Evolutionary conservation across 2,113 vertebrate species (phyloP), one percentile per base, ranked within the genome.

Genomic region (Trematocara marginatum): DNA sequence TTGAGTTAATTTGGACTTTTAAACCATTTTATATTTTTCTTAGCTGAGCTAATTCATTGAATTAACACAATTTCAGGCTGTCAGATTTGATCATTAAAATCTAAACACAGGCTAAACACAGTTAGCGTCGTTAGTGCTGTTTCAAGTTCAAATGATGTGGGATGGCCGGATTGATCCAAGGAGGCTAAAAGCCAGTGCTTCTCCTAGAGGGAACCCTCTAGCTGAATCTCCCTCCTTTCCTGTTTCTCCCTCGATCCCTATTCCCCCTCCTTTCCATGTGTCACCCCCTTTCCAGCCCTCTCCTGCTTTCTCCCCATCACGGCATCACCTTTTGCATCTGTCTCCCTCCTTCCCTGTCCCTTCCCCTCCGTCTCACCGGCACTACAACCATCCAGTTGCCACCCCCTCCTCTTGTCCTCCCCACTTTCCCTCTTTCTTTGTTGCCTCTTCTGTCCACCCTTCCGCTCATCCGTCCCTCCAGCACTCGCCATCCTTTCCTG

Each of bases 161-260:
- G 94, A 94, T 6, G 89, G 90, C 79, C 83, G 89, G 45, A 90
- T 94, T 16, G 90, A 94, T 87, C 92, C 90, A 1, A 81, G 92
- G 82, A 94, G 86, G 86, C 74, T 90, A 3, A 94, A 85, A 88
- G 74, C 82, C 54, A 61, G 40, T 69, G 3, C 40, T 78, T 82
- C 84, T 5, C 6, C 80, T 1, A 81, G 84, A 88, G 90, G 89
- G 66, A 93, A 87, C 61, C 89, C 20, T 47, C 66, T 74, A 74
- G 40, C 66, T 47, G 66, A 74, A 74, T 47, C 88, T 35, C 82
- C 86, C 2, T 86, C 86, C 9, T 92, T 92, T 45, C 91, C 91
- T 4, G 78, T 79, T 16, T 86, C 89, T 29, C 87, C 92, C 31
- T 85, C 93, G 6, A 35, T 93, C 49, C 80, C 89, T 6, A 86